Base-by-base conservation (phyloP, 2,888 invertebrate genomes). In the Sphecodes monilicornis region DNA sequence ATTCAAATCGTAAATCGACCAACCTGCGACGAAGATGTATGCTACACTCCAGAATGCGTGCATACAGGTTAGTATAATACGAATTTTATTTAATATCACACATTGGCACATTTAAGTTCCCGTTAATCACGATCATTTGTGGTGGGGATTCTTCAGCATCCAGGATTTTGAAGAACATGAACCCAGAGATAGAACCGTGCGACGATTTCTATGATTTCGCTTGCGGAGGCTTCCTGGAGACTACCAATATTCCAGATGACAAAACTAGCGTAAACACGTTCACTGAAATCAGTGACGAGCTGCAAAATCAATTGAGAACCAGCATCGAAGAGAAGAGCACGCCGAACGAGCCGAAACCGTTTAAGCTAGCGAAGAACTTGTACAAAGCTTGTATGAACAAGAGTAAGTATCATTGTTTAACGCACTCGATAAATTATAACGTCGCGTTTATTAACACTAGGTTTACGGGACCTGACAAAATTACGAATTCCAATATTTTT, bases 301-400 rank as follows among this genome's bases (percentile, higher is more conserved):
- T 98, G 22, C 97, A 97, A 91, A 97, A 97, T 92, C 97, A 98
- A 93, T 96, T 98, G 74, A 95, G 97, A 36, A 95, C 96, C 1
- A 96, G 97, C 90, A 96, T 97, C 68, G 97, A 97, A 88, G 97
- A 97, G 89, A 96, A 97, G 0, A 91, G 88, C 18, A 13, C 78
- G 22, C 84, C 90, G 0, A 95, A 96, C 26, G 97, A 97, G 88
- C 96, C 97, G 0, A 96, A 96, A 88, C 97, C 97, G 0, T 97
- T 98, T 93, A 96, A 95, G 78, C 96, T 98, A 82, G 97, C 97
- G 26, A 98, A 98, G 94, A 96, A 97, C 36, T 95, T 98, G 85
- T 99, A 98, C 95, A 96, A 96, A 91, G 97, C 98, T 75, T 99
- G 99, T 95, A 97, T 98, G 97, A 98, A 98, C 93, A 97, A 97